Percentiles rank a stretch among this genome's conserved stretches.
Evolutionary conservation across 2,797 vertebrate genomes (phyloP).

Genomic region (Microctenopoma steveboyesi): DNA sequence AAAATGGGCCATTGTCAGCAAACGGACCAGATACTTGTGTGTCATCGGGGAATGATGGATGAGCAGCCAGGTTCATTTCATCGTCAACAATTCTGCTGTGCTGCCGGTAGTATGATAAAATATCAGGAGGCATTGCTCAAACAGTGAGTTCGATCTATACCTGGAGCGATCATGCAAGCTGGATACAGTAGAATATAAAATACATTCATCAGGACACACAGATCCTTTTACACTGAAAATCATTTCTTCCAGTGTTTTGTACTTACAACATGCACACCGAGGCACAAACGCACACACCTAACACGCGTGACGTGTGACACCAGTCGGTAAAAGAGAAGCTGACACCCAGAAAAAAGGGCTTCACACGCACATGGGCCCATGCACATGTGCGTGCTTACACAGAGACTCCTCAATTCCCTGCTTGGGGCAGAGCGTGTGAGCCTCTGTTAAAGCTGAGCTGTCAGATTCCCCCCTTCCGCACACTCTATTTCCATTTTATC

Average conservation of each 20-base stretch:
- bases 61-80: conserved; percentile 40
- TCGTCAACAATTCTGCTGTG: conserved; percentile 32
- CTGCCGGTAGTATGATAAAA: conserved; percentile 40
- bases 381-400: conserved; percentile 3
- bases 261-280: not conserved
- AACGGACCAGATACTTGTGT: conserved; percentile 55
- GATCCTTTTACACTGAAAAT: not conserved
- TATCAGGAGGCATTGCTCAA: conserved; percentile 40
- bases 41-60: conserved; percentile 63
- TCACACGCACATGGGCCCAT: not conserved
- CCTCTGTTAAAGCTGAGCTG: conserved; percentile 37
- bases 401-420: conserved; percentile 11
- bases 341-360: conserved; percentile 32
- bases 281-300: not conserved
- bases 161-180: not conserved
- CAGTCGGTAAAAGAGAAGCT: conserved; percentile 44
- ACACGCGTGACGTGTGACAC: conserved; percentile 35
- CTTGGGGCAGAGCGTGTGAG: conserved; percentile 26
- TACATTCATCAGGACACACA: not conserved
- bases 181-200: not conserved
- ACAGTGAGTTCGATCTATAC: conserved; percentile 7
- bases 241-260: not conserved
- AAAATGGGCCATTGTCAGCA: conserved; percentile 61
- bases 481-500: conserved; percentile 36
- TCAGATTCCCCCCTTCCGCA: conserved; percentile 19